Evolutionary conservation across 2,888 invertebrate genomes (phyloP).

Genomic region (Exephanes ischioxanthus): DNA sequence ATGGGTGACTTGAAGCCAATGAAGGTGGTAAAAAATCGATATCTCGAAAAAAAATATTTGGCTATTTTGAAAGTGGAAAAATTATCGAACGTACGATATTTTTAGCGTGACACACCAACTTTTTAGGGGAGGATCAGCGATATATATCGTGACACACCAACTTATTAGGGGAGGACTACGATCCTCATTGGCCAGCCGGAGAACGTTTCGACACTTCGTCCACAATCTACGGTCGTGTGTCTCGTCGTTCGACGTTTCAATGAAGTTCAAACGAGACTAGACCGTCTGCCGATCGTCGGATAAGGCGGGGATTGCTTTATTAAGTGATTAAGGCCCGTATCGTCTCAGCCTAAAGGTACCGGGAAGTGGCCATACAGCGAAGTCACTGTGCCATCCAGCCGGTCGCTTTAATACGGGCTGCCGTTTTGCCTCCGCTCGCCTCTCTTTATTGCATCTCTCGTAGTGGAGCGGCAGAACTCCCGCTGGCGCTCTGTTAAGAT

Average conservation of each 20-base stretch:
- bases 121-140: too few species aligned
- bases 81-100: too few species aligned
- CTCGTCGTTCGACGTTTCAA: neutral
- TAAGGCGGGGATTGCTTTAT: conserved; percentile 27
- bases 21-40: too few species aligned
- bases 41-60: too few species aligned
- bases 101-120: too few species aligned
- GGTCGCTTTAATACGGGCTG: conserved; percentile 62
- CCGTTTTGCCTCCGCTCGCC: conserved; percentile 50
- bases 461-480: conserved; percentile 64
- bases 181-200: too few species aligned
- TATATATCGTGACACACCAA: too few species aligned
- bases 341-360: conserved; percentile 20
- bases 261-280: neutral
- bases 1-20: too few species aligned
- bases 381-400: conserved; percentile 1
- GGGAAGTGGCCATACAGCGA: conserved; percentile 1
- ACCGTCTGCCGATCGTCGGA: neutral
- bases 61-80: too few species aligned
- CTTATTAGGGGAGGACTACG: too few species aligned
- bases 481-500: conserved; percentile 74
- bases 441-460: conserved; percentile 69
- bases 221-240: too few species aligned
- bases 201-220: too few species aligned
- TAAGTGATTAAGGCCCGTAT: conserved; percentile 48